A percentile compares a stretch with the other conserved stretches of the same genome.
Evolutionary conservation across 2,113 vertebrate species (phyloP).

Genomic region (Aegithalos caudatus): DNA sequence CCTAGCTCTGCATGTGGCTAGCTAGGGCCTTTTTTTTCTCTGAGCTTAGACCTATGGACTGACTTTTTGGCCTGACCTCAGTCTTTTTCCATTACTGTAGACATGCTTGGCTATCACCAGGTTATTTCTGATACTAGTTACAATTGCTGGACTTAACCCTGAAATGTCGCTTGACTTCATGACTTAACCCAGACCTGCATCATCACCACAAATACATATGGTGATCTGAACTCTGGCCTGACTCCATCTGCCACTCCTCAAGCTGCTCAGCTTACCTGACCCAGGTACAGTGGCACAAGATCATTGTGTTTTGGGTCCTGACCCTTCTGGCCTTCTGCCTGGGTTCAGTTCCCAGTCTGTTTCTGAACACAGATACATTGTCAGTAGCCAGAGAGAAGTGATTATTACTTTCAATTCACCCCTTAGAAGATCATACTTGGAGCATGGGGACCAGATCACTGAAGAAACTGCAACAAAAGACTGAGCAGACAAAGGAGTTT

Average conservation of each 20-base stretch:
- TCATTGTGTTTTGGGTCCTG: background rate
- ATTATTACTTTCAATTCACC: background rate
- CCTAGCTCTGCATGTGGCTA: background rate
- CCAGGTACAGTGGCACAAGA: background rate
- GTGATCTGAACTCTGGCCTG: background rate
- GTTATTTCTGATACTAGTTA: background rate
- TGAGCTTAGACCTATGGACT: background rate
- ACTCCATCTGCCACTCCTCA: background rate
- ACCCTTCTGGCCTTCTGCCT: background rate
- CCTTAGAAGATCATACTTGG: background rate
- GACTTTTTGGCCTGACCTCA: background rate
- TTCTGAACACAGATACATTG: accelerated
- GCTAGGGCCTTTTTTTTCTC: background rate
- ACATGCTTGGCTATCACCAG: accelerated
- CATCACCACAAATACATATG: background rate
- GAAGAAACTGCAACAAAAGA: background rate
- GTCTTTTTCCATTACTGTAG: background rate
- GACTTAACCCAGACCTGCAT: background rate
- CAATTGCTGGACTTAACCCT: background rate
- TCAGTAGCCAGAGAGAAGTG: background rate
- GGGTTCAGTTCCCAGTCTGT: background rate
- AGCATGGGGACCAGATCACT: background rate
- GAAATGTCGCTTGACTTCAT: background rate
- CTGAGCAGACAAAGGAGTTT: accelerated
- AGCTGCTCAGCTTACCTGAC: background rate